Conservation (phyloP, 2,113 vertebrate genomes). For the Carollia perspicillata region DNA sequence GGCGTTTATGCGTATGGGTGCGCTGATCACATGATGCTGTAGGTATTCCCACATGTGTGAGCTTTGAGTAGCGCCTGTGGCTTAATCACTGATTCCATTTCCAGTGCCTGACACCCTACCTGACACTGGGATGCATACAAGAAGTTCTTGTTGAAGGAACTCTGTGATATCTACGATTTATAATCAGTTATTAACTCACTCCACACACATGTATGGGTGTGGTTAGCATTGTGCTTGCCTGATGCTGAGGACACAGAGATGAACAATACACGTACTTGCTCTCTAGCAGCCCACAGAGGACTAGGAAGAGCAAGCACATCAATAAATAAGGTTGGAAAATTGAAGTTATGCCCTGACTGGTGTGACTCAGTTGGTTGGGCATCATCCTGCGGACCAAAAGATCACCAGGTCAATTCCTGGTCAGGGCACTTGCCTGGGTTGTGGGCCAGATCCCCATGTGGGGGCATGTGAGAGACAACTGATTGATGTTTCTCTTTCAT, state of each 20-base stretch:
- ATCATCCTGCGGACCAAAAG: too few species aligned
- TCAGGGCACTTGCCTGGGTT: too few species aligned
- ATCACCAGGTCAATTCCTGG: too few species aligned
- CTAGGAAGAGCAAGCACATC: neutral
- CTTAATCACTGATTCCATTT: neutral
- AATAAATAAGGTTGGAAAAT: slow-evolving; percentile 12
- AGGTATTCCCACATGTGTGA: neutral
- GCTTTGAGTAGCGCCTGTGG: neutral
- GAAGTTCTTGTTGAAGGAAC: neutral
- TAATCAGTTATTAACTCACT: neutral
- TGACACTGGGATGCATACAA: neutral
- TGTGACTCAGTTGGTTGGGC: too few species aligned
- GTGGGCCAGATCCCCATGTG: too few species aligned
- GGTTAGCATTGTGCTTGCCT: neutral
- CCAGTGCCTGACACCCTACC: too few species aligned
- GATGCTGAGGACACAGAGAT: neutral
- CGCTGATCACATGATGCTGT: neutral
- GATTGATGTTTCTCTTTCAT: too few species aligned
- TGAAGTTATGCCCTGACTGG: neutral
- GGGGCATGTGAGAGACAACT: too few species aligned
- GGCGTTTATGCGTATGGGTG: neutral
- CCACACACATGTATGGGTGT: neutral
- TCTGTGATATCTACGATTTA: neutral
- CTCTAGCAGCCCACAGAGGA: neutral
- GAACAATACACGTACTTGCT: neutral